Conservation (phyloP, 2,797 vertebrate genomes). For the Masticophis lateralis region DNA sequence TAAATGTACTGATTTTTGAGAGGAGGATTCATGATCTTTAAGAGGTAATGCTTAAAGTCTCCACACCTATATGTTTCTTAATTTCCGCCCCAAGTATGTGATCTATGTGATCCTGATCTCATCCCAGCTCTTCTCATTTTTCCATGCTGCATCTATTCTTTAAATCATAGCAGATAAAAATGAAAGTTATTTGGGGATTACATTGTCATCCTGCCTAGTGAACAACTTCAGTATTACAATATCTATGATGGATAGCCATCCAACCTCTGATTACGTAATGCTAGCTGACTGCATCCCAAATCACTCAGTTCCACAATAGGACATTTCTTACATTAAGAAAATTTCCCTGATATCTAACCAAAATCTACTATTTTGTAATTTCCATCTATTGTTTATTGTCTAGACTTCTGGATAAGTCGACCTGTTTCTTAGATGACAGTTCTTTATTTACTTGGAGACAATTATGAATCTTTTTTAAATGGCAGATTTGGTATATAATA, state of each 20-base stretch:
- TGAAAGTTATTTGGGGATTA: background rate
- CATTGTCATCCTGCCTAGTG: background rate
- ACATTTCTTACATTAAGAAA: background rate
- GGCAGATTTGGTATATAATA: background rate
- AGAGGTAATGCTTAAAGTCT: background rate
- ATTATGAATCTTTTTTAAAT: background rate
- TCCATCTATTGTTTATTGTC: background rate
- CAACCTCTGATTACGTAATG: background rate
- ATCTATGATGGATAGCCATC: background rate
- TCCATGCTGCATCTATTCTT: background rate
- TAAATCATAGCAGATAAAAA: background rate
- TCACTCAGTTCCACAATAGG: background rate
- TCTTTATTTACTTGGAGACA: background rate
- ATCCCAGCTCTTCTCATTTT: background rate
- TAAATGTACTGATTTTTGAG: background rate
- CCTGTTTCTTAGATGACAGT: background rate
- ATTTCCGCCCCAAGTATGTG: background rate
- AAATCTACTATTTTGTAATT: background rate
- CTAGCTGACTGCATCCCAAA: background rate
- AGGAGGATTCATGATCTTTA: background rate
- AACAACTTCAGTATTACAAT: background rate
- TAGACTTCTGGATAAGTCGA: background rate
- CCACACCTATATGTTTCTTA: background rate
- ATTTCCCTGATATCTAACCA: background rate
- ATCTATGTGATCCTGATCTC: background rate